Base-by-base conservation (phyloP, 1,140 invertebrate genomes). In the Drosophila pseudoananassae region DNA sequence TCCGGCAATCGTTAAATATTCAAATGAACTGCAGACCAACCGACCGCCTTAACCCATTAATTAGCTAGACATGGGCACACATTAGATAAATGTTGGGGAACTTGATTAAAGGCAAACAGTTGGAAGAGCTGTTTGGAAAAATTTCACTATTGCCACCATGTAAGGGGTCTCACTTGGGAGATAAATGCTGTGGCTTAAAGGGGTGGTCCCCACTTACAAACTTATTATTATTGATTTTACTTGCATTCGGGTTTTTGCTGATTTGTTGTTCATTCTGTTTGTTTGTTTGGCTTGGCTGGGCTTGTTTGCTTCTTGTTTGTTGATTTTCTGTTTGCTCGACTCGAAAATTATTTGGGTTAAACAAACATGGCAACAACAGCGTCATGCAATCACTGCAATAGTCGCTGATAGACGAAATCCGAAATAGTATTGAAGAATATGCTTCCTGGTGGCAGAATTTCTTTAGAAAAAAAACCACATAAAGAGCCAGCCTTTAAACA, bases 281-380 rank as follows among this genome's bases (percentile, higher is more conserved):
- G 68, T 63, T 72, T 72, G 68, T 54, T 53, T 73, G 65, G 61
- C 17, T 27, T 29, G 65, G 46, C 38, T 54, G 49, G 25, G 63
- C 36, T 51, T 73, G 49, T 4, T 40, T 69, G 71, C 74, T 74
- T 74, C 58, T 64, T 74, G 71, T 74, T 74, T 74, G 70, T 64
- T 74, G 71, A 64, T 74, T 74, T 73, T 63, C 60, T 66, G 61
- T 78, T 79, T 75, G 69, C 49, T 68, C 56, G 76, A 55, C 60
- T 78, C 47, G 40, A 73, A 71, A 77, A 73, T 78, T 66, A 80
- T 78, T 78, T 78, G 55, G 76, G 76, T 78, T 78, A 74, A 80
- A 29, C 56, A 55, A 75, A 78, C 61, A 78, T 10, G 49, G 29
- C 46, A 12, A 17, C 43, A 52, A 61, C 45, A 20, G 52, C 10